Evolutionary conservation across 1,140 invertebrate genomes (phyloP), one percentile per base, ranked within the genome.

Genomic region (Harpegnathos saltator): DNA sequence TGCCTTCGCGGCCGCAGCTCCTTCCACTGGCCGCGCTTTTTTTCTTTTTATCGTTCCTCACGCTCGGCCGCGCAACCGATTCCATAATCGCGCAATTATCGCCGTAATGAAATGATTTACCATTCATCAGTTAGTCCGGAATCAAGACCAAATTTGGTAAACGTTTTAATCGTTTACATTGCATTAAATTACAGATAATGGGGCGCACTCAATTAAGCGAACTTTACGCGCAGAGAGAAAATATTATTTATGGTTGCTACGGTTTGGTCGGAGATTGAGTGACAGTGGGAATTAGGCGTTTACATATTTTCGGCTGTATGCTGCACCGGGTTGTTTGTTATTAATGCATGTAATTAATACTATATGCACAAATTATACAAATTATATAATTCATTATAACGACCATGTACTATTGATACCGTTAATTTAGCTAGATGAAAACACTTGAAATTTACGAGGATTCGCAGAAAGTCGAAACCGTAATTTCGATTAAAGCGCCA

Each of bases 121-220:
- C 74, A 86, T 68, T 84, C 86, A 78, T 85, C 84, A 84, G 71
- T 88, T 88, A 72, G 82, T 59, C 71, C 69, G 85, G 84, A 84
- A 88, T 88, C 86, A 85, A 87, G 82, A 85, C 82, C 86, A 71
- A 84, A 74, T 72, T 87, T 83, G 85, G 87, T 87, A 87, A 88
- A 88, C 84, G 71, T 84, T 88, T 88, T 84, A 87, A 87, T 87
- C 87, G 86, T 87, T 83, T 87, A 87, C 85, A 87, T 87, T 87
- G 85, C 83, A 87, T 87, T 87, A 87, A 87, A 87, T 87, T 87
- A 75, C 86, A 84, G 74, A 72, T 82, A 87, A 87, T 87, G 85
- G n/a, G n/a, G 86, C 86, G 82, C 86, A 87, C 86, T 87, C 85
- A 83, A 87, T 83, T 86, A 78, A 72, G 50, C 73, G 61, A 80